Evolutionary conservation across 2,113 vertebrate species (phyloP).

Genomic region (Ceuthmochares aereus): DNA sequence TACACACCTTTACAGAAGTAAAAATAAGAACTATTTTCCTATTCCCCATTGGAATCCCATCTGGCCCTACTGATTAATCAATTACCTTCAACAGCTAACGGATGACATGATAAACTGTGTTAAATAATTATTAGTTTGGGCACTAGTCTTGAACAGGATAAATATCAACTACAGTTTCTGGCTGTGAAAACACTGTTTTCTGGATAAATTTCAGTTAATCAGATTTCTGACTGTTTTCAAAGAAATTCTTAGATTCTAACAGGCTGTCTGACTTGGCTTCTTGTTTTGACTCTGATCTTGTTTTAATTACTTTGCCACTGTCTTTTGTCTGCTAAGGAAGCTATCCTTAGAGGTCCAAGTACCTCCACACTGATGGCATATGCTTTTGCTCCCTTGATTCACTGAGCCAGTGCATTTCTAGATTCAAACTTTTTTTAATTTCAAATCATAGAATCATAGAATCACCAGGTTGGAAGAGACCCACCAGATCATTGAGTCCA

Average conservation of each 20-base stretch:
- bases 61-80: conserved; percentile 8
- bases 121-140: neutral
- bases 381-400: neutral
- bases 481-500: too few species aligned
- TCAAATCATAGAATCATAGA: too few species aligned
- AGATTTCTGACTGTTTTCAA: neutral
- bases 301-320: neutral
- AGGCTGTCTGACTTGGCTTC: neutral
- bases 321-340: neutral
- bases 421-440: neutral
- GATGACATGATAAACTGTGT: neutral
- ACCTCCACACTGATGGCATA: neutral
- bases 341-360: neutral
- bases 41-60: conserved; percentile 28
- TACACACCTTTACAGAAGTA: neutral
- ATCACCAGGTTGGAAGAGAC: too few species aligned
- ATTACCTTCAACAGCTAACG: neutral
- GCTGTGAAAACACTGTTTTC: neutral
- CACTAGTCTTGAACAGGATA: neutral
- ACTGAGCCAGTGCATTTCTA: rapidly evolving
- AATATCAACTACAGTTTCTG: neutral
- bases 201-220: neutral
- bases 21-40: conserved; percentile 13
- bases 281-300: neutral
- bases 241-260: neutral